A percentile compares a stretch with the other conserved stretches of the same genome.
These are phyloP conservation scores for Sebastes hubbsi DNA, from an alignment of 2,797 vertebrate genomes.

Conservation along the genomic window DNA sequence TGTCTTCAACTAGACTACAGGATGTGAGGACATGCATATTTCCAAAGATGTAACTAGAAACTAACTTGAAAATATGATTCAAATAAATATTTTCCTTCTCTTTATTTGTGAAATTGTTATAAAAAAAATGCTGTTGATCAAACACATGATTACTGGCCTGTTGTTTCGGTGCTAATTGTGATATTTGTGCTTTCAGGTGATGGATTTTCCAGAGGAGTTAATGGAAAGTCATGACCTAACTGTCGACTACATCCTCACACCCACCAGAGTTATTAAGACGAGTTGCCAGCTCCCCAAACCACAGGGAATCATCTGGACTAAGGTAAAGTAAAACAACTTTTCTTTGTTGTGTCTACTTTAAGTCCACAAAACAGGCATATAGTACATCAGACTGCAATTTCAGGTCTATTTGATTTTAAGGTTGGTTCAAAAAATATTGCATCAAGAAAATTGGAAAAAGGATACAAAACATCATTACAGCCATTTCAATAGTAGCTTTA, in stretches of 20 bases:
- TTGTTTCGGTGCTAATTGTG: not conserved
- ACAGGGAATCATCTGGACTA: conserved; percentile 89
- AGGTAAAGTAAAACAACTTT: conserved; percentile 77
- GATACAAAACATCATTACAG: not conserved
- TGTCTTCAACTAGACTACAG: not conserved
- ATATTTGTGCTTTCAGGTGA: conserved; percentile 79
- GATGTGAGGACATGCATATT: not conserved
- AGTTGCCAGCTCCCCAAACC: conserved; percentile 86
- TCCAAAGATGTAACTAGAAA: not conserved
- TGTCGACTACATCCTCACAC: conserved; percentile 96
- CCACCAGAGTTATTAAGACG: conserved; percentile 89
- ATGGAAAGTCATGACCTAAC: conserved; percentile 91
- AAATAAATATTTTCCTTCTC: not conserved
- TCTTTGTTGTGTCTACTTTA: not conserved
- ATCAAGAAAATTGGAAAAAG: not conserved
- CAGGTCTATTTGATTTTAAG: not conserved
- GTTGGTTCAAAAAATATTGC: not conserved
- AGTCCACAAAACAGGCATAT: not conserved
- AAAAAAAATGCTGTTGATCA: not conserved
- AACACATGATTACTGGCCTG: not conserved
- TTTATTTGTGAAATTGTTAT: not conserved
- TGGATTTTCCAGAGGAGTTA: conserved; percentile 89
- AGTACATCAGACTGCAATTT: not conserved
- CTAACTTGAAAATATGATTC: not conserved
- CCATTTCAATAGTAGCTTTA: not conserved